phyloP scores from a whole-genome alignment of 2,113 vertebrate species.

The Nannobrachium achirus region DNA sequence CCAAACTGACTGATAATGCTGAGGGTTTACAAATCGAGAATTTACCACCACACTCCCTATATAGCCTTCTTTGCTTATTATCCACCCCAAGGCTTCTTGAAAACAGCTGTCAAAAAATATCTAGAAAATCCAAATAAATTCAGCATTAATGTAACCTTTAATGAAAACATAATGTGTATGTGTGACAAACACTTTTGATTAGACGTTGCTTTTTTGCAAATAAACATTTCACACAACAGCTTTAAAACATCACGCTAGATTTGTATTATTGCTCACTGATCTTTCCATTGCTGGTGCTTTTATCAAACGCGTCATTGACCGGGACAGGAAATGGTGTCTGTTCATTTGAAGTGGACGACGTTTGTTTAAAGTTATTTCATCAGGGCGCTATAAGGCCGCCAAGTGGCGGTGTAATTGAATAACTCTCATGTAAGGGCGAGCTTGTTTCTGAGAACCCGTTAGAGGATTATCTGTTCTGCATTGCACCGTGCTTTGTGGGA shows the following conservation, averaged over 20 bases:
- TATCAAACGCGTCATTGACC: not conserved
- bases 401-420: slow-evolving; percentile 10
- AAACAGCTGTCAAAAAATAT: not conserved
- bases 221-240: not conserved
- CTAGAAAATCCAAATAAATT: slow-evolving; percentile 6
- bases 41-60: not conserved
- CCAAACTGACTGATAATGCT: no score
- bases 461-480: slow-evolving; percentile 28
- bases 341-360: slow-evolving; percentile 13
- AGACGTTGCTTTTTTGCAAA: not conserved
- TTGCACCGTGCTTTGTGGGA: slow-evolving; percentile 13
- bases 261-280: not conserved
- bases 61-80: slow-evolving; percentile 22
- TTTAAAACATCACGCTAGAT: slow-evolving; percentile 6
- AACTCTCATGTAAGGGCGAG: slow-evolving; percentile 8
- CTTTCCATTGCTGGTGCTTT: slow-evolving; percentile 12
- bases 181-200: slow-evolving; percentile 1
- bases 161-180: not conserved
- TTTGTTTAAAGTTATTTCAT: slow-evolving; percentile 21
- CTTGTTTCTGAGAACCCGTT: slow-evolving; percentile 25
- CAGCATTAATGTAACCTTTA: slow-evolving; percentile 23
- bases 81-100: not conserved
- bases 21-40: not conserved
- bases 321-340: not conserved
- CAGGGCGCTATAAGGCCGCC: not conserved